Percentiles rank a stretch among this genome's conserved stretches.
These are phyloP conservation scores for Pseudomyrmex concolor DNA, from an alignment of 1,140 invertebrate genomes.

Conservation along the genomic window DNA sequence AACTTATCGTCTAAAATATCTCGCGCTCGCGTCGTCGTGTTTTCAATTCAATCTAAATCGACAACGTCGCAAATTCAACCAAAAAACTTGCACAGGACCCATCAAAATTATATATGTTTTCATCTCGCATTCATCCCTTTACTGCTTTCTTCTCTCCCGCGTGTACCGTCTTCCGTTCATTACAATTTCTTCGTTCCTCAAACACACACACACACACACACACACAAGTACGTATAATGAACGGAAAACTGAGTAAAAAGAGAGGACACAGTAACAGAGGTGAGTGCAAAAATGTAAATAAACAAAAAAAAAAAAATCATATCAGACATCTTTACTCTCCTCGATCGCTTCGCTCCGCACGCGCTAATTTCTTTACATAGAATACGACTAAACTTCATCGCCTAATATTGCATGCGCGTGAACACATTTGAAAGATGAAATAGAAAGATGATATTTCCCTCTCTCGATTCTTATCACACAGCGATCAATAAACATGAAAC, in stretches of 20 bases:
- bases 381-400: slow-evolving; percentile 73
- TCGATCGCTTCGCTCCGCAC: slow-evolving; percentile 63
- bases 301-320: slow-evolving; percentile 25
- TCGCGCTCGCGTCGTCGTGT: slow-evolving; percentile 58
- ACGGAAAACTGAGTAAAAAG: not conserved
- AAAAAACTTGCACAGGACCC: slow-evolving; percentile 81
- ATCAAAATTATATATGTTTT: slow-evolving; percentile 74
- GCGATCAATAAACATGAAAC: slow-evolving; percentile 50
- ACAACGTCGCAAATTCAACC: slow-evolving; percentile 79
- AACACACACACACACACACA: not conserved
- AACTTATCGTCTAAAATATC: slow-evolving; percentile 72
- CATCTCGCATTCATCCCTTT: not conserved
- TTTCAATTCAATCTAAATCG: slow-evolving; percentile 79
- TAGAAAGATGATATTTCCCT: slow-evolving; percentile 54
- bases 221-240: not conserved
- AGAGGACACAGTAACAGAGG: not conserved
- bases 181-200: slow-evolving; percentile 6
- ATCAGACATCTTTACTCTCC: slow-evolving; percentile 22
- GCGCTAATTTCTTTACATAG: slow-evolving; percentile 63
- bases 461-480: slow-evolving; percentile 37
- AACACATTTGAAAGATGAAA: slow-evolving; percentile 73
- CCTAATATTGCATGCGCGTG: slow-evolving; percentile 80
- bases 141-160: not conserved
- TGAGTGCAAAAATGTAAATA: slow-evolving; percentile 3
- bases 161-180: not conserved